Conservation (phyloP, 2,888 invertebrate genomes). For the Rhagophthalmus giganteus region DNA sequence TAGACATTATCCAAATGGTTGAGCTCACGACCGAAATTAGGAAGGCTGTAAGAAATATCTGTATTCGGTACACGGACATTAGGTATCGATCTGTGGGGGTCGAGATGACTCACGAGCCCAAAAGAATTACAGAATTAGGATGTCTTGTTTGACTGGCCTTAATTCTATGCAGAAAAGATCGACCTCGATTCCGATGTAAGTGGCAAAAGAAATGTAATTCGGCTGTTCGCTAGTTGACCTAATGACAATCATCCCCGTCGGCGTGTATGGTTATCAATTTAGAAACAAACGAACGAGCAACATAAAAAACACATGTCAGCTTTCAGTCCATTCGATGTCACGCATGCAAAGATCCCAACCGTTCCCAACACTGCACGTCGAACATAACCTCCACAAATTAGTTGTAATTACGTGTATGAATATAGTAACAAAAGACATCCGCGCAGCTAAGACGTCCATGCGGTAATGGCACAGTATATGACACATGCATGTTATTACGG, state of each 20-base stretch:
- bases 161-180: neutral
- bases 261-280: neutral
- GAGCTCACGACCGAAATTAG: slow-evolving; percentile 41
- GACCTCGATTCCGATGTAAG: neutral
- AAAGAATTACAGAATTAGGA: slow-evolving; percentile 20
- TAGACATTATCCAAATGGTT: slow-evolving; percentile 43
- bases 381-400: slow-evolving; percentile 28
- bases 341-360: slow-evolving; percentile 25
- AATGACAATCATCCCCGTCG: too few relatives aligned
- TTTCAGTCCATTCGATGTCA: slow-evolving; percentile 19
- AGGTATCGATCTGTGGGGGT: slow-evolving; percentile 39
- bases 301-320: slow-evolving; percentile 15
- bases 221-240: too few relatives aligned
- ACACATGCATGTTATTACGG: slow-evolving; percentile 33
- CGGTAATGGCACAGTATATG: slow-evolving; percentile 21
- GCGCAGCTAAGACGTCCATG: slow-evolving; percentile 23
- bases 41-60: slow-evolving; percentile 40
- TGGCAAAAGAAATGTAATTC: too few relatives aligned
- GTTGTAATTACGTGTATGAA: slow-evolving; percentile 29
- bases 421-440: slow-evolving; percentile 31
- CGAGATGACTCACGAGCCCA: slow-evolving; percentile 39
- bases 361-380: slow-evolving; percentile 25
- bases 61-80: slow-evolving; percentile 41
- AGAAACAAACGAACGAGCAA: slow-evolving; percentile 6
- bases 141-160: slow-evolving; percentile 7